phyloP scores from a whole-genome alignment of 2,888 invertebrate species.

The Hedya salicella region DNA sequence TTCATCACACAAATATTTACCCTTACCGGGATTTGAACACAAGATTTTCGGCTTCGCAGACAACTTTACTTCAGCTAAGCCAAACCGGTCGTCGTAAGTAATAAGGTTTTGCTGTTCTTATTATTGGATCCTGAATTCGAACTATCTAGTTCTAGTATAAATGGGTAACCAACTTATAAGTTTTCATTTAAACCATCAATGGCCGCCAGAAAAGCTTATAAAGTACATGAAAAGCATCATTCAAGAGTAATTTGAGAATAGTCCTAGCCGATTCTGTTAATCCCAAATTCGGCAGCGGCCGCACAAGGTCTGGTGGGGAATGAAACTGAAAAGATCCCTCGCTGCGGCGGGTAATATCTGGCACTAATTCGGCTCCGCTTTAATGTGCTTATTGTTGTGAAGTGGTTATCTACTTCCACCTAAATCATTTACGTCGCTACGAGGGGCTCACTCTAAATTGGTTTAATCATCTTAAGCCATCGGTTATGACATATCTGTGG shows the following conservation, averaged over 20 bases:
- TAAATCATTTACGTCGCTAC: background rate
- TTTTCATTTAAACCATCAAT: background rate
- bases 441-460: background rate
- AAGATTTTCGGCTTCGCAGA: too few species aligned
- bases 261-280: constrained; percentile 19
- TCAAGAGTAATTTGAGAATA: constrained; percentile 8
- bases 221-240: background rate
- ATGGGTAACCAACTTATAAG: too few species aligned
- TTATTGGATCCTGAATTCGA: too few species aligned
- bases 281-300: constrained; percentile 22
- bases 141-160: too few species aligned
- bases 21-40: too few species aligned
- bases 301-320: constrained; percentile 15
- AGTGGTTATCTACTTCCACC: constrained; percentile 9
- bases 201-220: background rate
- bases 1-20: too few species aligned
- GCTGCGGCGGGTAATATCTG: constrained; percentile 19
- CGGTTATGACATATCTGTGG: background rate
- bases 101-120: too few species aligned
- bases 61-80: too few species aligned
- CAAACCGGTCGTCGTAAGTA: too few species aligned
- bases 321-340: constrained; percentile 27
- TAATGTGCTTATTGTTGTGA: constrained; percentile 29
- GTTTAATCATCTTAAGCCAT: background rate
- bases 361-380: constrained; percentile 16